Evolutionary conservation across 1,140 invertebrate species (phyloP), one percentile per base, ranked within the genome.

Genomic region (Cotesia typhae): DNA sequence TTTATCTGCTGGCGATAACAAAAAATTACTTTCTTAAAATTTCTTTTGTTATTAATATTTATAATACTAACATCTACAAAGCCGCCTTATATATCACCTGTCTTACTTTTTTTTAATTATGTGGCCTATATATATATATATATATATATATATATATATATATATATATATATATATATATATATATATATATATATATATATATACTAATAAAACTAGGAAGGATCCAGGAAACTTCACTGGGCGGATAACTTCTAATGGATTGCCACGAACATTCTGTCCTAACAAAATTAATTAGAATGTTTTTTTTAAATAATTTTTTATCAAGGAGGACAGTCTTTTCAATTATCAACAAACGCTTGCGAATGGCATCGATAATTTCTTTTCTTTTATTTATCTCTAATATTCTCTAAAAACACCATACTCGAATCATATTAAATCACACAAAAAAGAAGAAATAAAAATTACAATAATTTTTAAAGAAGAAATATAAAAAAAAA

Each of bases 281-380:
- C 41, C 47, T 4, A n/a, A 65, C n/a, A 64, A 37, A 41, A 52
- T 66, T 66, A 28, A 37, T 70, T 47, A 20, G 61, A n/a, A 55
- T 70, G 10, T 17, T 47, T 60, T 10, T 59, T 63, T 61, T 2
- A 6, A 14, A 14, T 59, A 37, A 28, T 28, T 60, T 6, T 57
- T 28, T 17, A 20, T 55, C 55, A 67, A 35, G 28, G 6, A 59
- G 55, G 53, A 69, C 57, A 47, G 37, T 70, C 61, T 47, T 12
- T 36, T 71, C 51, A 28, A 36, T 52, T 35, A 57, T n/a, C n/a
- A 55, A 37, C 47, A 73, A 77, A 77, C 67, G 76, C 79, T 81
- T 79, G 73, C 75, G 76, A 81, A 81, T 80, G 78, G 76, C 75
- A 78, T 72, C 77, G 65, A 80, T 75, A 76, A 79, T 75, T 76